These are phyloP conservation scores for Paraplagusia blochii DNA, from an alignment of 2,113 vertebrate species.

Conservation along the genomic window DNA sequence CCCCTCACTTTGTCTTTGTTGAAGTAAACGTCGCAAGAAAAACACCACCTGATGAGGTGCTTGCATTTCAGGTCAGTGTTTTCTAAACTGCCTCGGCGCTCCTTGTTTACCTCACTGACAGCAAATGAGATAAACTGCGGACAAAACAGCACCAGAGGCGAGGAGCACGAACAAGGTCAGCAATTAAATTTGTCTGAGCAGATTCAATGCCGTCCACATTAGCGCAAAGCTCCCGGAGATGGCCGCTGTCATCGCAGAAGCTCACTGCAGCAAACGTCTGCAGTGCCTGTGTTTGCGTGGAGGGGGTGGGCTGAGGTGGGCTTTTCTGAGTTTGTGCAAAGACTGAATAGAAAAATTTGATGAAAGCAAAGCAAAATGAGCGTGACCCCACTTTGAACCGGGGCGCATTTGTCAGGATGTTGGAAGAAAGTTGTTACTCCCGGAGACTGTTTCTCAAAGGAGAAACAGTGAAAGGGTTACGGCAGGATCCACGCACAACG, in stretches of 20 bases:
- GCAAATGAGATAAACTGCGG: conserved; percentile 34
- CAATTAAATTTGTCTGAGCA: conserved; percentile 47
- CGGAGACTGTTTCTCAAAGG: conserved; percentile 38
- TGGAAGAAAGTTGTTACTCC: conserved; percentile 48
- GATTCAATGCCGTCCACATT: conserved; percentile 44
- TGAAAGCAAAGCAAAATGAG: conserved; percentile 62
- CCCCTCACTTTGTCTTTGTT: background rate
- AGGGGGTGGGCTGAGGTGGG: conserved; percentile 12
- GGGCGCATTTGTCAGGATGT: conserved; percentile 35
- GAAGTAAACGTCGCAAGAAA: background rate
- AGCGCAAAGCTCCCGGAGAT: conserved; percentile 49
- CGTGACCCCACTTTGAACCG: conserved; percentile 68
- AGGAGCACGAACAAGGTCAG: conserved; percentile 34
- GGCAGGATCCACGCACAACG: conserved; percentile 60
- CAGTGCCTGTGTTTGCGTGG: background rate
- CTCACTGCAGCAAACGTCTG: conserved; percentile 1
- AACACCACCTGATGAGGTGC: conserved; percentile 1
- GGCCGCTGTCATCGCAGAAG: conserved; percentile 43
- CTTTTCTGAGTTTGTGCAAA: conserved; percentile 39
- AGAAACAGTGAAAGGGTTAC: conserved; percentile 37
- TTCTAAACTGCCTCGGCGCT: conserved; percentile 11
- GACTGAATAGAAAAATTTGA: conserved; percentile 60
- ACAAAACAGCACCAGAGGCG: conserved; percentile 21
- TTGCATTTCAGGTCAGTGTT: conserved; percentile 22
- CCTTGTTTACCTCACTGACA: conserved; percentile 18